phyloP scores from a whole-genome alignment of 2,113 vertebrate genomes.

The Rutilus rutilus region DNA sequence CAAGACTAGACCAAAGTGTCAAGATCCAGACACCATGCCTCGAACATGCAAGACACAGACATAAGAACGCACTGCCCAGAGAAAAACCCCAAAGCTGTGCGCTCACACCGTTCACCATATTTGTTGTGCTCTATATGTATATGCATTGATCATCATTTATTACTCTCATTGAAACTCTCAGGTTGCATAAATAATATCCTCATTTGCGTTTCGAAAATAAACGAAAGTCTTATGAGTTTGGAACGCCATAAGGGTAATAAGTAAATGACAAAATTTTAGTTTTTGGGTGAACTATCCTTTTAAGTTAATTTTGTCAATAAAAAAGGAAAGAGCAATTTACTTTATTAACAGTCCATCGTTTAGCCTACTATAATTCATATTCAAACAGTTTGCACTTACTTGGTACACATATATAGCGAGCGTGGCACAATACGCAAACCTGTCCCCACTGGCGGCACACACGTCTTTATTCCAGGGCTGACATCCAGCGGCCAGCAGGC shows the following conservation, averaged over 20 bases:
- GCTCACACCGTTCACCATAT: neutral
- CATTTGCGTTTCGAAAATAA: neutral
- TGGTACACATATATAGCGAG: slow-evolving; percentile 96
- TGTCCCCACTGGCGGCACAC: slow-evolving; percentile 90
- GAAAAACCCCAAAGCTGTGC: too few species aligned
- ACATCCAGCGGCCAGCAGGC: slow-evolving; percentile 92
- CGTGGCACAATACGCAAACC: slow-evolving; percentile 97
- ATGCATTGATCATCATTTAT: neutral
- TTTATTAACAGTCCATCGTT: neutral
- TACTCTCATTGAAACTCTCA: neutral
- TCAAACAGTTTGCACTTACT: slow-evolving; percentile 71
- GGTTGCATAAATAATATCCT: neutral
- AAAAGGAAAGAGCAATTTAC: neutral
- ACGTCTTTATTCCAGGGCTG: slow-evolving; percentile 99
- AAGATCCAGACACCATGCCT: too few species aligned
- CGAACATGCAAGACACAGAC: too few species aligned
- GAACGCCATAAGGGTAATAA: neutral
- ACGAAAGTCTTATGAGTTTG: neutral
- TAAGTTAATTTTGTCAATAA: too few species aligned
- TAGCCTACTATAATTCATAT: neutral
- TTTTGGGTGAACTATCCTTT: neutral
- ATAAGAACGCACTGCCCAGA: too few species aligned
- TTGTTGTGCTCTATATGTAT: neutral
- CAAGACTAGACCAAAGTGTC: too few species aligned
- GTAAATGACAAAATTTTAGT: neutral